phyloP scores from a whole-genome alignment of 2,888 invertebrate genomes.

The Coleophora flavipennella region DNA sequence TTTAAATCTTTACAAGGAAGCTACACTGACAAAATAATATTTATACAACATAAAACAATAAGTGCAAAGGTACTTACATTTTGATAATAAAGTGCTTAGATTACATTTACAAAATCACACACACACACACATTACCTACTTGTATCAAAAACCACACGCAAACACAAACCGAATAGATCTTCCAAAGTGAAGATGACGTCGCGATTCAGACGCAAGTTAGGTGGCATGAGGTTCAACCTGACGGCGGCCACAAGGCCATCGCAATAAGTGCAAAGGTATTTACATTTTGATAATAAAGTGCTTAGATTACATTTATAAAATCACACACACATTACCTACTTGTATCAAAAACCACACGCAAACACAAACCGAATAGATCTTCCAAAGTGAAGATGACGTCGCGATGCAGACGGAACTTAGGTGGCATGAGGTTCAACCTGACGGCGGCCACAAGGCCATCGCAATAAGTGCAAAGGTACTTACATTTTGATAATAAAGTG shows the following conservation, averaged over 20 bases:
- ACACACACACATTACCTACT: not conserved
- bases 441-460: constrained; percentile 33
- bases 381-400: constrained; percentile 64
- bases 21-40: too few species aligned
- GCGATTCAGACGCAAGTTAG: constrained; percentile 53
- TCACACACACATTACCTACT: not conserved
- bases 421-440: constrained; percentile 57
- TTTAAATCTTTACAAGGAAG: too few species aligned
- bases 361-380: constrained; percentile 51
- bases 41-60: too few species aligned
- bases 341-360: not conserved
- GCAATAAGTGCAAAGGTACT: too few species aligned
- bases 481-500: too few species aligned
- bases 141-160: not conserved
- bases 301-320: constrained; percentile 1
- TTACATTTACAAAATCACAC: not conserved
- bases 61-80: too few species aligned
- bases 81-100: too few species aligned
- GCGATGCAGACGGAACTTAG: constrained; percentile 54
- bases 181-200: constrained; percentile 64
- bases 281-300: too few species aligned
- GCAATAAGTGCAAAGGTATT: constrained; percentile 18
- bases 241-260: constrained; percentile 33
- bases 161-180: constrained; percentile 53
- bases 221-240: constrained; percentile 57